Evolutionary conservation across 2,888 invertebrate species (phyloP).

Genomic region (Mellilla xanthometata): DNA sequence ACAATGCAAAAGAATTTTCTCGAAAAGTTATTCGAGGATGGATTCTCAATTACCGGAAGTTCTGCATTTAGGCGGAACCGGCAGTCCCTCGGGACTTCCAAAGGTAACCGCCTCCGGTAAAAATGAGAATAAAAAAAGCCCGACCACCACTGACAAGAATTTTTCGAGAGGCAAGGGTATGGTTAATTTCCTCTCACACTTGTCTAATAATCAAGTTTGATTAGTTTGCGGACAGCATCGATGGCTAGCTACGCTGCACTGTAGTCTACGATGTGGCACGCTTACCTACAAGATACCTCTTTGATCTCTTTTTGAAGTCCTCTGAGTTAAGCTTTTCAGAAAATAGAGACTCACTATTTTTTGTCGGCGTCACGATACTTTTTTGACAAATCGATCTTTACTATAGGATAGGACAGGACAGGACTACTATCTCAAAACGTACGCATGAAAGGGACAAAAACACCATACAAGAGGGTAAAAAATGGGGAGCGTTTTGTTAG

Average conservation of each 20-base stretch:
- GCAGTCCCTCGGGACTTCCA: slow-evolving; percentile 38
- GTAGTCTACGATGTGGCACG: no score
- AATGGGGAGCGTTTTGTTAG: slow-evolving; percentile 38
- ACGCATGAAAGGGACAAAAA: slow-evolving; percentile 17
- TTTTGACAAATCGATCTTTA: background rate
- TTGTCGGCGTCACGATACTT: background rate
- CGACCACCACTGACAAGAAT: no score
- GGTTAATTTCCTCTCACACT: no score
- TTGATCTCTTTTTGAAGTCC: no score
- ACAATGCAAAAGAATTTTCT: slow-evolving; percentile 38
- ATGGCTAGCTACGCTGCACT: no score
- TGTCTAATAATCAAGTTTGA: no score
- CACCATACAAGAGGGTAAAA: slow-evolving; percentile 13
- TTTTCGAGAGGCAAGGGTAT: no score
- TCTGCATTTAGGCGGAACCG: slow-evolving; percentile 39
- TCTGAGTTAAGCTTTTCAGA: no score
- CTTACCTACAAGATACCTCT: no score
- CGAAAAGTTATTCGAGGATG: slow-evolving; percentile 42
- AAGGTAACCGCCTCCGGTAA: slow-evolving; percentile 34
- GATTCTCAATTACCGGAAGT: slow-evolving; percentile 49
- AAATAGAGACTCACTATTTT: no score
- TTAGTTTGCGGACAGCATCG: no score
- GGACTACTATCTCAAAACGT: background rate
- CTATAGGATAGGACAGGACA: background rate
- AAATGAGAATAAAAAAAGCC: no score